These are phyloP conservation scores for Etia nguti DNA, from an alignment of 2,113 vertebrate species.

Conservation along the genomic window DNA sequence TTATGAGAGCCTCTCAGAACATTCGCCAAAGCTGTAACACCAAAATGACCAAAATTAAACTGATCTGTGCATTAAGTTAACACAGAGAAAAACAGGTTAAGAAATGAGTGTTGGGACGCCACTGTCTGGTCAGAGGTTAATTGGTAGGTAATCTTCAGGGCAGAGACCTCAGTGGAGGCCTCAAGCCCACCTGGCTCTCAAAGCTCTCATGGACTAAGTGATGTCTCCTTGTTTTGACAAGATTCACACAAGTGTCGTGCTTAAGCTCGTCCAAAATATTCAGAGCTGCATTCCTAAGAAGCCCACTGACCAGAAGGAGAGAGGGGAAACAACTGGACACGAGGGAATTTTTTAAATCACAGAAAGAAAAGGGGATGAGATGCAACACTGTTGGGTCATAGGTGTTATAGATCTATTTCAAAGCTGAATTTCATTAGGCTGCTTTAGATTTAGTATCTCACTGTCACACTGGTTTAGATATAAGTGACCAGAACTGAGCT, in stretches of 20 bases:
- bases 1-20: not conserved
- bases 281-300: conserved; percentile 63
- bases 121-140: conserved; percentile 62
- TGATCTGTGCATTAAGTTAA: not conserved
- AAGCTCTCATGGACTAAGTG: conserved; percentile 51
- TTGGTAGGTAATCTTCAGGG: conserved; percentile 65
- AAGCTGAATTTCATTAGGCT: not conserved
- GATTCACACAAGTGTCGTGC: conserved; percentile 64
- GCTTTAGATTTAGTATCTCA: not conserved
- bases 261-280: conserved; percentile 33
- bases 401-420: not conserved
- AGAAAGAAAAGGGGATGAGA: not conserved
- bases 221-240: conserved; percentile 72
- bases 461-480: not conserved
- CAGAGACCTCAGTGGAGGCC: conserved; percentile 42
- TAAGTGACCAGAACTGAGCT: not conserved
- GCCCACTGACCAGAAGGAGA: not conserved
- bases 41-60: not conserved
- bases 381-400: not conserved
- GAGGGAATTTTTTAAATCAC: not conserved
- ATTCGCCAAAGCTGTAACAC: not conserved
- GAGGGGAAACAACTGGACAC: not conserved
- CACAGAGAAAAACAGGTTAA: not conserved
- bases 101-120: conserved; percentile 1
- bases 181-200: conserved; percentile 38